Percentiles rank a stretch among this genome's conserved stretches.
Conservation (phyloP, 2,797 vertebrate species). For the Numenius phaeopus region DNA sequence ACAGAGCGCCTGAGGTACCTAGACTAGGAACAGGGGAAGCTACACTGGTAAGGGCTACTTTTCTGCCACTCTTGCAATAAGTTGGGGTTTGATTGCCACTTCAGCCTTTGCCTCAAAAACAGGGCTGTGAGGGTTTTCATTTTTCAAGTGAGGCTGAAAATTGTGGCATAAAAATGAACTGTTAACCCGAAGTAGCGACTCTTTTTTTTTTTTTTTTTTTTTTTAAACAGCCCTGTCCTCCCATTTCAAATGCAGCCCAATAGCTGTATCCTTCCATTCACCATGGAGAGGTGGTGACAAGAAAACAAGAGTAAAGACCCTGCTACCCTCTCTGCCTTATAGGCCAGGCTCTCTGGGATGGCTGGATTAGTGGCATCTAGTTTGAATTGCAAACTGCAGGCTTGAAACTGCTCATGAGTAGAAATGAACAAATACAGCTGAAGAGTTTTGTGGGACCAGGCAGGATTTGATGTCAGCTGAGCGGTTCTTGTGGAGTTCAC, state of each 20-base stretch:
- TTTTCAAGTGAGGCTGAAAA: not conserved
- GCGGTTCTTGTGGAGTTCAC: not conserved
- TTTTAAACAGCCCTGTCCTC: not conserved
- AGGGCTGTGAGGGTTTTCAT: not conserved
- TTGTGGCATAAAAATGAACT: not conserved
- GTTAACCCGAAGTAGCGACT: not conserved
- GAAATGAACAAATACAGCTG: not conserved
- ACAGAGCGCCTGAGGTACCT: too few relatives aligned
- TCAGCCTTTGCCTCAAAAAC: not conserved
- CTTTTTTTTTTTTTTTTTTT: not conserved
- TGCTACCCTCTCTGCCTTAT: not conserved
- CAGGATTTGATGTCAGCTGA: not conserved
- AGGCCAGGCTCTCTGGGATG: not conserved
- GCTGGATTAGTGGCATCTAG: not conserved
- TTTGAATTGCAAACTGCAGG: not conserved
- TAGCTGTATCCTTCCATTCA: not conserved
- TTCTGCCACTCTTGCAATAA: not conserved
- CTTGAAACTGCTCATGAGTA: not conserved
- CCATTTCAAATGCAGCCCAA: not conserved
- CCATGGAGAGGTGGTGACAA: not conserved
- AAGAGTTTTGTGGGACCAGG: not conserved
- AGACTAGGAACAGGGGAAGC: not conserved
- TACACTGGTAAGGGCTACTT: not conserved
- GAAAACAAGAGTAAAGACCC: not conserved
- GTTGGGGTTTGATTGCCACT: not conserved